Evolutionary conservation across 2,888 invertebrate genomes (phyloP).

Genomic region (Tetragonisca angustula): DNA sequence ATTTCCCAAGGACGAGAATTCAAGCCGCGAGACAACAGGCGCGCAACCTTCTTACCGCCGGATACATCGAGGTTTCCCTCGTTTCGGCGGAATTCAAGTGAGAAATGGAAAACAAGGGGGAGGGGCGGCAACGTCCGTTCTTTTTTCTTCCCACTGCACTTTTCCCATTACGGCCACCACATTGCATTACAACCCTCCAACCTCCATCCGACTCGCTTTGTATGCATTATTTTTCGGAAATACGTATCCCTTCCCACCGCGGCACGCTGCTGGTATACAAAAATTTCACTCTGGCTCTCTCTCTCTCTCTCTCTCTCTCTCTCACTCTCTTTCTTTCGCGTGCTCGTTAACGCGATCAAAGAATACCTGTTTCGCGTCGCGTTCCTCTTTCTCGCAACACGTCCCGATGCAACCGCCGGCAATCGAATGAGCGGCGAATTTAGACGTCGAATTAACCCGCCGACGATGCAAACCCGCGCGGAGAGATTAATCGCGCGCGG

Average conservation of each 20-base stretch:
- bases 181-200: constrained; percentile 50
- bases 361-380: neutral
- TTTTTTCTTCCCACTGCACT: constrained; percentile 47
- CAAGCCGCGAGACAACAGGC: neutral
- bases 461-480: constrained; percentile 6
- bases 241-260: constrained; percentile 31
- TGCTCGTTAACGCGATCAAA: constrained; percentile 20
- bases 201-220: constrained; percentile 57
- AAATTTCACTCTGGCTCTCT: constrained; percentile 5
- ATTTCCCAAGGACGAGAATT: constrained; percentile 15
- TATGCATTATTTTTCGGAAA: constrained; percentile 70
- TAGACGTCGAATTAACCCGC: neutral
- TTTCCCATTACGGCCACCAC: constrained; percentile 61
- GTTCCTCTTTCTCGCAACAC: neutral
- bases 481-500: constrained; percentile 16
- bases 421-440: neutral
- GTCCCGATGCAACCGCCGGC: no score
- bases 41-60: neutral
- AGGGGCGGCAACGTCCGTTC: neutral
- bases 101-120: constrained; percentile 52
- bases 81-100: constrained; percentile 56
- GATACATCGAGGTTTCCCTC: constrained; percentile 28
- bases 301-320: no score
- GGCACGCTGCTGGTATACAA: constrained; percentile 31
- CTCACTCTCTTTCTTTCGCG: neutral